Evolutionary conservation across 2,113 vertebrate species (phyloP), one percentile per base, ranked within the genome.

Genomic region (Scolopax mira): DNA sequence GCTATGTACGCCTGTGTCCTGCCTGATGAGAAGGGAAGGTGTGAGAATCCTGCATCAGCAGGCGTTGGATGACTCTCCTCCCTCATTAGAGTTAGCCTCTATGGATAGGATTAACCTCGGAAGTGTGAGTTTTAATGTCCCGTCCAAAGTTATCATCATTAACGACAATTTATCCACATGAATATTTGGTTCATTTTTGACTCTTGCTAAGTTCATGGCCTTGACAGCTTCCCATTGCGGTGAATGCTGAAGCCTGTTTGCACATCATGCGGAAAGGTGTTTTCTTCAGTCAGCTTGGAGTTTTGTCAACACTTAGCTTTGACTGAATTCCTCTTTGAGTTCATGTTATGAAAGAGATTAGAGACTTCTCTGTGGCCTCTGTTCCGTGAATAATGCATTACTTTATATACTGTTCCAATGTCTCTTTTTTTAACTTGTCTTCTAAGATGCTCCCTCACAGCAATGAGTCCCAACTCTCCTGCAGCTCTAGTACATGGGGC

Each of bases 81-180:
- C 13, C 27, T 77, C 54, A 25, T 83, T 90, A 87, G 33, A 81
- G 25, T 52, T 57, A 85, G 21, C 58, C 66, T 89, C 14, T 72
- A 30, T 88, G 54, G 44, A 49, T 23, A 88, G 27, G n/a, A 48
- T 94, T 91, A 90, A 80, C 67, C 33, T 88, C 67, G 41, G n/a
- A 90, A 78, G 62, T 88, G 88, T 91, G 82, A 96, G 73, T 85
- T 93, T 77, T 67, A 46, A 88, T n/a, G 25, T 74, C 39, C 27
- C 4, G 1, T 93, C 85, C 85, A 96, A 94, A 94, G 64, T 64
- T 85, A 94, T 70, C 66, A 91, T 55, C 74, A 48, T 93, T 91
- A 89, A 79, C 1, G 1, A 70, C n/a, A 67, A 77, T 69, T 90
- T 93, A 93, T 54, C 33, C 46, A 55, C 42, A 44, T 67, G 35